Evolutionary conservation across 2,797 vertebrate species (phyloP).

Genomic region (Triplophysa yarkandensis): DNA sequence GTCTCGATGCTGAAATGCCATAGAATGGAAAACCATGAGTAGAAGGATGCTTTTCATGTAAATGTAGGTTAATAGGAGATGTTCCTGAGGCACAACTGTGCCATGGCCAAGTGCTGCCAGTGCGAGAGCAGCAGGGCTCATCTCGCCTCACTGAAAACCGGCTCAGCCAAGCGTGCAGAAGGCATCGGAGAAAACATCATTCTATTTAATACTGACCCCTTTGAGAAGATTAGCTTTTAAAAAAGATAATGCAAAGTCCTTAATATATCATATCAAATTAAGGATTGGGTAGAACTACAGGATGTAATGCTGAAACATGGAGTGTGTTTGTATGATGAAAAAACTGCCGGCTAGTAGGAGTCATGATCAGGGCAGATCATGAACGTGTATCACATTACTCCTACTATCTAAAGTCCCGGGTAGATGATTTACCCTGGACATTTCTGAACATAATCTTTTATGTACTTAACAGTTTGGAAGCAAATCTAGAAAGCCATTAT

Average conservation of each 20-base stretch:
- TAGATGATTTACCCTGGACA: conserved; percentile 51
- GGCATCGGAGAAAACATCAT: conserved; percentile 9
- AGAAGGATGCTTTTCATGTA: conserved; percentile 45
- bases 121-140: conserved; percentile 46
- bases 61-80: conserved; percentile 69
- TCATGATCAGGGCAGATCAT: conserved; percentile 42
- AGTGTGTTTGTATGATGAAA: conserved; percentile 11
- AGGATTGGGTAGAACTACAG: not conserved
- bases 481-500: too few relatives aligned
- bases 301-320: not conserved
- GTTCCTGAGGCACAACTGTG: conserved; percentile 53
- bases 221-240: conserved; percentile 23
- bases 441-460: too few relatives aligned
- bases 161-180: conserved; percentile 57
- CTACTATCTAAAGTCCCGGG: conserved; percentile 50
- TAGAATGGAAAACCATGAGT: conserved; percentile 38
- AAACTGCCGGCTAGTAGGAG: conserved; percentile 6
- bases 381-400: conserved; percentile 43
- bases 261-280: not conserved
- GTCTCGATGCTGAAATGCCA: not conserved
- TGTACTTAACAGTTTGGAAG: too few relatives aligned
- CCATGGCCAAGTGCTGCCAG: conserved; percentile 49
- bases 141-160: conserved; percentile 54
- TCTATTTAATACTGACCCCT: conserved; percentile 28
- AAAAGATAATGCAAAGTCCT: not conserved